Evolutionary conservation across 2,888 invertebrate genomes (phyloP).

Genomic region (Drosophila bunnanda): DNA sequence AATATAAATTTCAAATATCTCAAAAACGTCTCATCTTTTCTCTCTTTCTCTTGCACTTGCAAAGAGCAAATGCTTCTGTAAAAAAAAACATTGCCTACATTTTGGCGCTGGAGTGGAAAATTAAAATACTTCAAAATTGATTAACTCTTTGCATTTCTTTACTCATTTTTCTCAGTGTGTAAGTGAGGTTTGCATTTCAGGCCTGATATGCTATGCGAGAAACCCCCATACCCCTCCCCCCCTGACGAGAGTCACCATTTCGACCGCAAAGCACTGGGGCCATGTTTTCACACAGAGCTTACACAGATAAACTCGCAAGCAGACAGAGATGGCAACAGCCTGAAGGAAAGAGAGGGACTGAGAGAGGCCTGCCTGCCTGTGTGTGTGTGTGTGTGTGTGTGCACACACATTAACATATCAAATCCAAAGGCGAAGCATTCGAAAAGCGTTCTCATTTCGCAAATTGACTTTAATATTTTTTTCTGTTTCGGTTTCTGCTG

Average conservation of each 20-base stretch:
- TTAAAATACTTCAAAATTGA: not conserved
- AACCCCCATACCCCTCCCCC: slow-evolving; percentile 21
- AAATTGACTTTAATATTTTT: slow-evolving; percentile 80
- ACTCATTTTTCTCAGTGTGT: slow-evolving; percentile 8
- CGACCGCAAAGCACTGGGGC: slow-evolving; percentile 80
- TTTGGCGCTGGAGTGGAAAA: not conserved
- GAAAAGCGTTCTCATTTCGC: slow-evolving; percentile 75
- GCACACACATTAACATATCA: slow-evolving; percentile 81
- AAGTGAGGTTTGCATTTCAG: slow-evolving; percentile 32
- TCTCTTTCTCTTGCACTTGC: too few relatives aligned
- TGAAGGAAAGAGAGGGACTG: not conserved
- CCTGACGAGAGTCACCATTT: slow-evolving; percentile 47
- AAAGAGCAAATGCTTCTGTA: not conserved
- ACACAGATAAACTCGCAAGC: slow-evolving; percentile 58
- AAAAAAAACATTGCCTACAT: not conserved
- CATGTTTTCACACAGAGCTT: slow-evolving; percentile 82
- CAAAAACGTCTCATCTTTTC: not conserved
- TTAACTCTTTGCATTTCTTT: not conserved
- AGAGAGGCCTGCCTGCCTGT: not conserved
- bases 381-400: slow-evolving; percentile 20
- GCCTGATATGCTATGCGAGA: slow-evolving; percentile 34
- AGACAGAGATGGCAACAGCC: not conserved
- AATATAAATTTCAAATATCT: not conserved
- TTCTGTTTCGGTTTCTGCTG: slow-evolving; percentile 30
- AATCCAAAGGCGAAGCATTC: slow-evolving; percentile 54